These are phyloP conservation scores for Trilocha varians DNA, from an alignment of 2,888 invertebrate species.

Conservation along the genomic window DNA sequence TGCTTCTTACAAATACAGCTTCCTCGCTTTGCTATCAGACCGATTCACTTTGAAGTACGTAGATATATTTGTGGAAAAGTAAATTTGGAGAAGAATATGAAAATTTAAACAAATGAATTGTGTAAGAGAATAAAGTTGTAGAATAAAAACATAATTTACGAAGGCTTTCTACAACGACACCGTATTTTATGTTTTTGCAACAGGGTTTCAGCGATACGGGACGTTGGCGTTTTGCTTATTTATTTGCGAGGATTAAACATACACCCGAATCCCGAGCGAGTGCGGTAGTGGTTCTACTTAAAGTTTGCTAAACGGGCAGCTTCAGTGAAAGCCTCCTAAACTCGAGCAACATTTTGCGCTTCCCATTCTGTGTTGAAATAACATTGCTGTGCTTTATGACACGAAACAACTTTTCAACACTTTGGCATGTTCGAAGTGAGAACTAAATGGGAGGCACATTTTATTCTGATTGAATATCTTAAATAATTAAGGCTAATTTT, in stretches of 20 bases:
- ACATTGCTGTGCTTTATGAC: constrained; percentile 33
- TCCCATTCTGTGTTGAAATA: constrained; percentile 41
- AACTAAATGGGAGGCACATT: too few species aligned
- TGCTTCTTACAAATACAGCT: constrained; percentile 19
- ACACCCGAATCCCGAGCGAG: constrained; percentile 37
- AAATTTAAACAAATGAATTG: neutral
- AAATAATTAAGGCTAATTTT: too few species aligned
- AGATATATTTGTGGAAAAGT: neutral
- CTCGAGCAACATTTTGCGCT: constrained; percentile 39
- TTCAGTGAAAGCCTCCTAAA: constrained; percentile 53
- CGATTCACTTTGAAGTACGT: neutral
- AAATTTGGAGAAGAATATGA: neutral
- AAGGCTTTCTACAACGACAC: neutral
- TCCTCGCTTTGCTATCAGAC: neutral
- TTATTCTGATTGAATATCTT: too few species aligned
- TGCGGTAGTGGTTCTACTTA: constrained; percentile 46
- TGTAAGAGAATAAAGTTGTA: neutral
- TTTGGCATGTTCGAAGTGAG: constrained; percentile 7
- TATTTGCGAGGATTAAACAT: constrained; percentile 56
- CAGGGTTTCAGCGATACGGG: constrained; percentile 47
- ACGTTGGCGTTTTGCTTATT: constrained; percentile 41
- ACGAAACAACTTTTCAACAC: constrained; percentile 15
- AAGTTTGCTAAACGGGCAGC: constrained; percentile 59
- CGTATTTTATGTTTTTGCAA: constrained; percentile 20
- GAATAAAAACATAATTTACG: neutral